Conservation (phyloP, 2,888 invertebrate species). For the Cancer borealis region DNA sequence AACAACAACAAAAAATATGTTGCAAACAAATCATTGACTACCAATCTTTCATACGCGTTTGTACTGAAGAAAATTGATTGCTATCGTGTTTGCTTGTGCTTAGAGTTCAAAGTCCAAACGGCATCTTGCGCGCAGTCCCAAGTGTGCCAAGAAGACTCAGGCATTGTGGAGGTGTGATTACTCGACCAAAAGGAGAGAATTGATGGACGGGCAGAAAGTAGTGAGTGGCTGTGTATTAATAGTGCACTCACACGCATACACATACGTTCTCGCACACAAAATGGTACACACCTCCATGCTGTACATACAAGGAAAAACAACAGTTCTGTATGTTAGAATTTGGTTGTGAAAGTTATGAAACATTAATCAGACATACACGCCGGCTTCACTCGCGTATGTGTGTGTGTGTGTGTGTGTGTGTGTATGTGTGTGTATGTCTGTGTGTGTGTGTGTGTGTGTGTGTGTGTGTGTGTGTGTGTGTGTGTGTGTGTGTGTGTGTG, state of each 20-base stretch:
- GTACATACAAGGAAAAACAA: not conserved
- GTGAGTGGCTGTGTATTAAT: not conserved
- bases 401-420: constrained; percentile 43
- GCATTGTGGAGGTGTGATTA: not conserved
- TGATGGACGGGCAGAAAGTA: constrained; percentile 10
- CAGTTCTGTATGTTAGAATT: not conserved
- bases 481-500: constrained; percentile 36
- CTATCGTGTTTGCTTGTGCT: not conserved
- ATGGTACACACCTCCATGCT: not conserved
- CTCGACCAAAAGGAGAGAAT: not conserved
- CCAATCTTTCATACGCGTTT: not conserved
- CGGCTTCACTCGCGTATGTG: not conserved
- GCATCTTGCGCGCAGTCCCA: not conserved
- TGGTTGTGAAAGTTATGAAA: not conserved
- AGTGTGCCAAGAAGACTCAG: not conserved
- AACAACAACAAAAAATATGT: not conserved
- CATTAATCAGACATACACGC: not conserved
- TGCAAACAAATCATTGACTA: not conserved
- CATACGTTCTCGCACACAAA: not conserved
- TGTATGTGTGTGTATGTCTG: not conserved
- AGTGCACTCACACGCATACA: not conserved
- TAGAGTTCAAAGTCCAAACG: not conserved
- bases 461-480: constrained; percentile 22
- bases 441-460: constrained; percentile 2
- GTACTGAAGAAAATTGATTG: not conserved